These are phyloP conservation scores for Hirundo rustica DNA, from an alignment of 2,797 vertebrate genomes.

Conservation along the genomic window DNA sequence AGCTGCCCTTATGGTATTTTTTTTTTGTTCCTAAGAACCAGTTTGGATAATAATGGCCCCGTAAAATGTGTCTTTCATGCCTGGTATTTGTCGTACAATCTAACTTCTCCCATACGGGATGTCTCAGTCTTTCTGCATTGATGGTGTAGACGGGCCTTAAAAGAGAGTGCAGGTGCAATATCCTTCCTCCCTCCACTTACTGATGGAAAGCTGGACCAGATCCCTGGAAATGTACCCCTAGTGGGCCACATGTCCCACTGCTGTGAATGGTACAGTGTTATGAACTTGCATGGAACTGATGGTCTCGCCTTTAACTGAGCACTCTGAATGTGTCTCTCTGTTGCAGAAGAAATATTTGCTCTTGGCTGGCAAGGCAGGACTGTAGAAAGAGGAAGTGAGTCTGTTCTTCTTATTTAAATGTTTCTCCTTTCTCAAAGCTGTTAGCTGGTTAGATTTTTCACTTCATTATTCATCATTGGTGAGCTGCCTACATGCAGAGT, in stretches of 20 bases:
- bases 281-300: neutral
- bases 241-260: neutral
- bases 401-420: neutral
- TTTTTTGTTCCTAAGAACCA: neutral
- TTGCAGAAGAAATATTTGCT: neutral
- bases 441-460: constrained; percentile 15
- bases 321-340: neutral
- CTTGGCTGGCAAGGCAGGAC: neutral
- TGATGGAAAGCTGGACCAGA: neutral
- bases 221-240: neutral
- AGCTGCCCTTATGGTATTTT: neutral
- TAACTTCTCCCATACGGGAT: neutral
- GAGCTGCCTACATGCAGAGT: neutral
- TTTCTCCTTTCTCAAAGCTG: neutral
- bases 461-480: neutral
- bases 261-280: neutral
- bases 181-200: neutral
- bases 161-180: neutral
- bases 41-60: neutral
- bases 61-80: neutral
- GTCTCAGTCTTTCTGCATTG: neutral
- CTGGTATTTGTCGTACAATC: neutral
- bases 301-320: neutral
- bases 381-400: neutral
- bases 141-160: neutral